Percentiles rank a stretch among this genome's conserved stretches.
phyloP scores from a whole-genome alignment of 2,888 invertebrate species.

The Eutolmus rufibarbis region DNA sequence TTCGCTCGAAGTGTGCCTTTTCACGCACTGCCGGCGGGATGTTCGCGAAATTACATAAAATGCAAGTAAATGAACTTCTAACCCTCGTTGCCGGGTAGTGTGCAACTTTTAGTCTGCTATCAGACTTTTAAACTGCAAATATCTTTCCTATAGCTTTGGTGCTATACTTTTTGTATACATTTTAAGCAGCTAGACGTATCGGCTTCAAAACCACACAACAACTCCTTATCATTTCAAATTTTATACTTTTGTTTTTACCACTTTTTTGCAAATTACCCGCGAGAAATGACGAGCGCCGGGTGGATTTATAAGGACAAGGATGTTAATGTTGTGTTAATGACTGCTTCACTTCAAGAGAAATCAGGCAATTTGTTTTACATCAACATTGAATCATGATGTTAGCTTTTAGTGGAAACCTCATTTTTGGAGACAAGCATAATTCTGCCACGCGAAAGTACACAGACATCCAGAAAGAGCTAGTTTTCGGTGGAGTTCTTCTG shows the following conservation, averaged over 20 bases:
- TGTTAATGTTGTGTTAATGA: background rate
- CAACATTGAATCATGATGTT: background rate
- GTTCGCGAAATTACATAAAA: background rate
- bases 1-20: background rate
- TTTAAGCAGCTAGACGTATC: background rate
- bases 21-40: background rate
- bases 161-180: background rate
- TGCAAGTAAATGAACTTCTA: background rate
- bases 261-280: background rate
- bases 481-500: background rate
- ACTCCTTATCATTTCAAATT: background rate
- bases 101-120: background rate
- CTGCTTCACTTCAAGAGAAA: background rate
- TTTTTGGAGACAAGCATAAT: background rate
- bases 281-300: background rate
- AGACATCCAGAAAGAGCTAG: background rate
- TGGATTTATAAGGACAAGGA: background rate
- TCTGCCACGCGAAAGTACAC: background rate
- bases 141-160: background rate
- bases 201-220: background rate
- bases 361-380: background rate
- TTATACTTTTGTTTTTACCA: background rate
- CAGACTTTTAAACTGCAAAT: background rate
- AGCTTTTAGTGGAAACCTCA: background rate
- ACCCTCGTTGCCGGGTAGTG: background rate